Conservation (phyloP, 2,113 vertebrate genomes). For the Phaethornis superciliosus region DNA sequence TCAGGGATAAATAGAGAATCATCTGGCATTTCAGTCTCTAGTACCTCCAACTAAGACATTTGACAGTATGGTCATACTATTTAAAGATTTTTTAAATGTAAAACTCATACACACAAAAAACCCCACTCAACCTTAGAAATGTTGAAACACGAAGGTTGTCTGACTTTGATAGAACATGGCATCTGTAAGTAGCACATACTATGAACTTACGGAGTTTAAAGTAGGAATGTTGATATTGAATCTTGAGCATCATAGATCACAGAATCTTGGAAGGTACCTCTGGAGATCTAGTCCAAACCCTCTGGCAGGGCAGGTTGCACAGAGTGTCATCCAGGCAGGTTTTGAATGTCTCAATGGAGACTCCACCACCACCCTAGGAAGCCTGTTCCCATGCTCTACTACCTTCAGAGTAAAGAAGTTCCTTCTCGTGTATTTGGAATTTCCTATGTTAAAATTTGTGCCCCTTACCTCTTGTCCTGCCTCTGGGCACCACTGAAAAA, state of each 20-base stretch:
- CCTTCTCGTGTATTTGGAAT: too few relatives aligned
- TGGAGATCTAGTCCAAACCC: too few relatives aligned
- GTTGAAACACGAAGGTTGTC: background rate
- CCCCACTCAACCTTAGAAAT: background rate
- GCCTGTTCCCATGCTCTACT: too few relatives aligned
- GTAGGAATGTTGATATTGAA: background rate
- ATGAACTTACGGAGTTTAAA: background rate
- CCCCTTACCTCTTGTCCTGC: too few relatives aligned
- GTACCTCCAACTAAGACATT: background rate
- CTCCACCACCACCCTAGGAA: too few relatives aligned
- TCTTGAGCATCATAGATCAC: background rate
- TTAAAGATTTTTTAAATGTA: background rate
- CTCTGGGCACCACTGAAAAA: too few relatives aligned
- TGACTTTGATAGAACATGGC: background rate
- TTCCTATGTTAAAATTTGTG: too few relatives aligned
- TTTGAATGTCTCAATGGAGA: too few relatives aligned
- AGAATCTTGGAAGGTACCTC: too few relatives aligned
- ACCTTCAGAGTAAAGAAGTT: too few relatives aligned
- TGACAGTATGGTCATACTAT: background rate
- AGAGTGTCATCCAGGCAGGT: too few relatives aligned
- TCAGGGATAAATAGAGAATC: background rate
- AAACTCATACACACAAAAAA: background rate
- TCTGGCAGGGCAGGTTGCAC: too few relatives aligned
- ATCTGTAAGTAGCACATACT: fast-evolving
- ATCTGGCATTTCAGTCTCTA: background rate